Evolutionary conservation across 2,113 vertebrate genomes (phyloP), one percentile per base, ranked within the genome.

Genomic region (Fukomys damarensis): DNA sequence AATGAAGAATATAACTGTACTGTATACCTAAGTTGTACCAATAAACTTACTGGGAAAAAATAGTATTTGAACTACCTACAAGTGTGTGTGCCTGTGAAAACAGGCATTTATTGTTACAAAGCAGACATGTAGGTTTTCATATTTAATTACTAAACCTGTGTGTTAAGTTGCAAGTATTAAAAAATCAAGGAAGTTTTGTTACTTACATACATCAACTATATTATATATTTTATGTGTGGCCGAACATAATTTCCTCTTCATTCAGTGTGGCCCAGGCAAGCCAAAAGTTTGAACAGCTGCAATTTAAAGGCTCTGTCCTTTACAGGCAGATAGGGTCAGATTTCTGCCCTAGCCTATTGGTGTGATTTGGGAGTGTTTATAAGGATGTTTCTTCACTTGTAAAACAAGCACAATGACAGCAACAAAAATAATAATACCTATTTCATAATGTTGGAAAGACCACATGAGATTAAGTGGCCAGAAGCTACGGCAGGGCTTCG

Each of bases 381-480:
- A 59, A 96, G 28, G 26, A 82, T 70, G 52, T 63, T 65, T 92
- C 38, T 58, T 96, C 32, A 30, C 43, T 74, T 89, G 10, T 89
- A 79, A 84, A 59, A 52, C 22, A 68, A 72, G 9, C 24, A 76
- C 52, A 76, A 38, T 6, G 26, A 22, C 24, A 41, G 56, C 59
- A 43, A 20, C 9, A 52, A 35, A 1, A 52, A 65, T n/a, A 43
- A 59, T 38, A 22, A 76, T 5, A 5, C 32, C 20, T 49, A 43
- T 84, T 86, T 68, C 63, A 30, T 65, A 52, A 70, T 35, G 63
- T 9, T 10, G 24, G 76, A 14, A 94, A 76, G 56, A 43, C 77
- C 24, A 17, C 86, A 49, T 7, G 79, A 76, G 56, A 38, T 68
- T 4, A 68, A 19, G 52, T 14, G 66, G n/a, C 66, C 26, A 7